Evolutionary conservation across 2,113 vertebrate species (phyloP), one percentile per base, ranked within the genome.

Genomic region (Donacobius atricapilla): DNA sequence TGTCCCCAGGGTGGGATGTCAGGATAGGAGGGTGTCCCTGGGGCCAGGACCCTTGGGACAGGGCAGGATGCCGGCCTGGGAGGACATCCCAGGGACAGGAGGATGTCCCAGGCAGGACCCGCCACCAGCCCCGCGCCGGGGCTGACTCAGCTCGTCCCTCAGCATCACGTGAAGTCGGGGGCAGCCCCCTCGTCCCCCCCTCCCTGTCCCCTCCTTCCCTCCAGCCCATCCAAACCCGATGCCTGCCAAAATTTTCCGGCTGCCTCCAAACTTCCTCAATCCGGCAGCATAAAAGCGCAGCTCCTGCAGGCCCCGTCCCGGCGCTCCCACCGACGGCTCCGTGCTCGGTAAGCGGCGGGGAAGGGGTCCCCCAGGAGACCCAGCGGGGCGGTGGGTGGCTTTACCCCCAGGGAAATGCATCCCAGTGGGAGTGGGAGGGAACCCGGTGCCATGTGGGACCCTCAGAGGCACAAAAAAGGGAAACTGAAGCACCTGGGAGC

Each of bases 161-260:
- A 63, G 51, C 84, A 77, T 15, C 91, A 94, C 60, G 91, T 84
- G 95, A 10, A 86, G 76, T 15, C 1, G 31, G 71, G 78, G 76
- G 57, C 65, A 79, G 85, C 48, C 58, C 81, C 82, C 40, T 4
- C 48, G 58, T 64, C 82, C 54, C 37, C 37, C 27, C 77, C 56
- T 31, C 69, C 60, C 9, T 1, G 6, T 47, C 76, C 31, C 76
- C 91, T 58, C 77, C 91, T 54, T 56, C 71, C 44, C 79, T 35
- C 16, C 77, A 1, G 18, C 30, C n/a, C 13, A 33, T 45, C n/a
- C 44, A 10, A 24, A 13, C 42, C 61, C 35, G 18, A 11, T 1
- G 31, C 24, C 40, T 66, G 90, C 91, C 89, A 81, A 93, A 20
- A 50, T 90, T 97, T 97, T 97, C 96, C 97, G 88, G 58, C 85